Conservation (phyloP, 23 tunicate genomes). For the Clavelina lepadiformis region DNA sequence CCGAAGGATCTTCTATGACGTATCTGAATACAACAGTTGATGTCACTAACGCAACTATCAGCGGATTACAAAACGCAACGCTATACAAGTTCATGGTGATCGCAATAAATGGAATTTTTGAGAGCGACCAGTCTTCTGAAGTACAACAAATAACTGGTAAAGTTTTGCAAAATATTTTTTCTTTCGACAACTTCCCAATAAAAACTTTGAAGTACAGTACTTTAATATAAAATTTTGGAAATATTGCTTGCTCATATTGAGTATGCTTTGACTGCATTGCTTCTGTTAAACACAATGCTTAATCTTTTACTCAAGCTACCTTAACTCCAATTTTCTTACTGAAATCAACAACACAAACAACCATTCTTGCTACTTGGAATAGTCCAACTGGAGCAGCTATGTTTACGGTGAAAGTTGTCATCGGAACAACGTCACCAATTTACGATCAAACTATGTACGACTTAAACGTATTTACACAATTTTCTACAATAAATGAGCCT, state of each 20-base stretch:
- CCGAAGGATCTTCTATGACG: background rate
- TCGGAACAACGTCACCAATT: too few relatives aligned
- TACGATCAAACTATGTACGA: too few relatives aligned
- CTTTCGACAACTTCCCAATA: too few relatives aligned
- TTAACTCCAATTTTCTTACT: background rate
- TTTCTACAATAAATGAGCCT: too few relatives aligned
- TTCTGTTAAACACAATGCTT: too few relatives aligned
- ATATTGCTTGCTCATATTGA: too few relatives aligned
- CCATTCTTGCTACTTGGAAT: constrained; percentile 25
- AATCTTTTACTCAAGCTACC: constrained; percentile 6
- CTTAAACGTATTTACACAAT: too few relatives aligned
- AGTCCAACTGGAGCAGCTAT: constrained; percentile 5
- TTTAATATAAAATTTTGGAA: too few relatives aligned
- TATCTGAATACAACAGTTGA: background rate
- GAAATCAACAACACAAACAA: constrained; percentile 20
- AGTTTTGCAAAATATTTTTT: too few relatives aligned
- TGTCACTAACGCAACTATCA: constrained; percentile 1
- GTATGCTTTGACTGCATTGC: too few relatives aligned
- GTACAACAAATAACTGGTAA: constrained; percentile 36
- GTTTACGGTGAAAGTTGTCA: too few relatives aligned
- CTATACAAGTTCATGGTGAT: constrained; percentile 24
- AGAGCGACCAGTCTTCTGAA: background rate
- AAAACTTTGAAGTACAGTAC: too few relatives aligned
- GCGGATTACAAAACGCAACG: constrained; percentile 9
- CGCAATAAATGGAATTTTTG: constrained; percentile 15